Base-by-base conservation (phyloP, 2,797 vertebrate species). In the Danio aesculapii region DNA sequence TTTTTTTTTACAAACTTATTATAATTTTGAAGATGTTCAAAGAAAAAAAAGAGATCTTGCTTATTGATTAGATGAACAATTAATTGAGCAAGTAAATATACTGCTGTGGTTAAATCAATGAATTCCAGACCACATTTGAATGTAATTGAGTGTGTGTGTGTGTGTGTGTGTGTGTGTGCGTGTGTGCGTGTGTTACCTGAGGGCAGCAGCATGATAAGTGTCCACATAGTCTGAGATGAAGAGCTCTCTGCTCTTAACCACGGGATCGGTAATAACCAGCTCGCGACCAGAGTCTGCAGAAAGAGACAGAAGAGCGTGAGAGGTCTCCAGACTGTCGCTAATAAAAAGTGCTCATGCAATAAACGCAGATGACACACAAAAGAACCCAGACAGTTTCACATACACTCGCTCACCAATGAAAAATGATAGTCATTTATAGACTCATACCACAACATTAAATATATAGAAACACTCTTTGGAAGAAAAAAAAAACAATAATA, bases 211-310 rank as follows among this genome's bases (percentile, higher is more conserved):
- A 3, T 99, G 98, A 89, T 99, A 99, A 0, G 98, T 99, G 91
- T 99, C 98, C 59, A 99, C 97, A 0, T 99, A 99, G 89, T 99
- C 98, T 0, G 98, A 99, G 90, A 99, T 99, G 92, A 99, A 99
- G 91, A 99, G 98, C 89, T 99, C 98, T 87, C 98, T 91, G 90
- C 97, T 99, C 93, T 97, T 97, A 91, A 99, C 97, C 73, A 99
- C 97, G 0, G 98, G 97, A 89, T 99, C 98, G 55, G 96, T 99
- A 88, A 99, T 99, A 80, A 99, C 97, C 89, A 99, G 94, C 89
- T 99, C 98, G 85, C 97, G 95, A 8, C 98, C 98, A 72, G 98
- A 99, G 87, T 99, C 98, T 99, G 92, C 7, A 47, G 75, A 78
- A 55, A 75, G 88, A 85, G 12, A 81, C 72, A 83, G 57, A 86